Conservation (phyloP, 2,888 invertebrate species). For the Tinea semifulvella region DNA sequence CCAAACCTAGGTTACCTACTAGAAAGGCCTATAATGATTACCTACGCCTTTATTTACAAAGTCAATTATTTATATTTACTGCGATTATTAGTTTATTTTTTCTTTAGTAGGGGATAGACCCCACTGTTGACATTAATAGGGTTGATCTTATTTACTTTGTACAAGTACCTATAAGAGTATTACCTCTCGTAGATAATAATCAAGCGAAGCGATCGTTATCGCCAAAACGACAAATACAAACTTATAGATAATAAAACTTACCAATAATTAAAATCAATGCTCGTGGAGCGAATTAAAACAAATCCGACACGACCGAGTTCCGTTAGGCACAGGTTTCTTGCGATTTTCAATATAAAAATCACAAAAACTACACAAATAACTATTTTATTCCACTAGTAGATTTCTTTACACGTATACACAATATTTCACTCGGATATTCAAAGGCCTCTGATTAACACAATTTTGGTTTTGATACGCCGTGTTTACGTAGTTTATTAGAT, state of each 20-base stretch:
- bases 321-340: slow-evolving; percentile 48
- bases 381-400: slow-evolving; percentile 27
- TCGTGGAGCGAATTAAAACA: slow-evolving; percentile 21
- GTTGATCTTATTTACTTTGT: too few relatives aligned
- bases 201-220: too few relatives aligned
- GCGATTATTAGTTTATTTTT: too few relatives aligned
- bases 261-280: slow-evolving; percentile 4
- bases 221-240: too few relatives aligned
- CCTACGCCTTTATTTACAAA: too few relatives aligned
- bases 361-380: slow-evolving; percentile 4
- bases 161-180: too few relatives aligned
- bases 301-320: slow-evolving; percentile 44
- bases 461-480: slow-evolving; percentile 11
- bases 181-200: too few relatives aligned
- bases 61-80: too few relatives aligned
- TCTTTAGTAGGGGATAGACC: too few relatives aligned
- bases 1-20: too few relatives aligned
- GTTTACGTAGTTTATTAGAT: slow-evolving; percentile 27
- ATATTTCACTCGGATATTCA: slow-evolving; percentile 43
- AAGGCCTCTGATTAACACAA: slow-evolving; percentile 20
- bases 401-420: slow-evolving; percentile 32
- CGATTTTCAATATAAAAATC: slow-evolving; percentile 38
- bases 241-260: background rate
- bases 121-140: too few relatives aligned
- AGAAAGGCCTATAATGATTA: too few relatives aligned